Evolutionary conservation across 2,797 vertebrate species (phyloP).

Genomic region (Schizopygopsis pylzovi): DNA sequence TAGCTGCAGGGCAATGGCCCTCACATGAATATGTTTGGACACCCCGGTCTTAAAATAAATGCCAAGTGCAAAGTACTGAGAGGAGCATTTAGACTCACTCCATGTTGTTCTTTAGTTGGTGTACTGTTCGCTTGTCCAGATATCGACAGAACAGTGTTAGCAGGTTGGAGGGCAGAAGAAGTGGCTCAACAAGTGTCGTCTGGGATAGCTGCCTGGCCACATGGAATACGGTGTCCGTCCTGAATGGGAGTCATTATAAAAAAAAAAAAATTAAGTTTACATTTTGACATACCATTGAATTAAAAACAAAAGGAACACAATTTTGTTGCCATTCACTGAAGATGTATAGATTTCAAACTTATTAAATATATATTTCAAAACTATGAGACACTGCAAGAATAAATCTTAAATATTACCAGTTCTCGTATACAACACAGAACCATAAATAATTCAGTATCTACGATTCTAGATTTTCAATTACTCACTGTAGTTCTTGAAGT

Average conservation of each 20-base stretch:
- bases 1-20: neutral
- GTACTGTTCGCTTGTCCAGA: slow-evolving; percentile 89
- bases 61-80: neutral
- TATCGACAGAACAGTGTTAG: slow-evolving; percentile 94
- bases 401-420: neutral
- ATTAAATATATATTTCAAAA: neutral
- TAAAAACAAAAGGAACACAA: neutral
- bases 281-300: neutral
- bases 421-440: neutral
- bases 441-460: neutral
- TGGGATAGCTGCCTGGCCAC: slow-evolving; percentile 90
- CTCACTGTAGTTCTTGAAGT: neutral
- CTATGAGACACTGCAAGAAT: neutral
- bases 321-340: neutral
- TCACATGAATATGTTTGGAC: neutral
- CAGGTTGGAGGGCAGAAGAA: slow-evolving; percentile 91
- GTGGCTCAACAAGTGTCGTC: slow-evolving; percentile 87
- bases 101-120: slow-evolving; percentile 90
- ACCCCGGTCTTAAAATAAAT: neutral
- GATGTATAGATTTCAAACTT: neutral
- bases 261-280: too few relatives aligned
- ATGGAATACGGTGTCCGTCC: slow-evolving; percentile 90
- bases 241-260: slow-evolving; percentile 57
- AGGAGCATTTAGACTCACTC: slow-evolving; percentile 80
- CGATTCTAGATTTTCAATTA: neutral